Evolutionary conservation across 2,888 invertebrate species (phyloP).

Genomic region (Nymphalis polychloros): DNA sequence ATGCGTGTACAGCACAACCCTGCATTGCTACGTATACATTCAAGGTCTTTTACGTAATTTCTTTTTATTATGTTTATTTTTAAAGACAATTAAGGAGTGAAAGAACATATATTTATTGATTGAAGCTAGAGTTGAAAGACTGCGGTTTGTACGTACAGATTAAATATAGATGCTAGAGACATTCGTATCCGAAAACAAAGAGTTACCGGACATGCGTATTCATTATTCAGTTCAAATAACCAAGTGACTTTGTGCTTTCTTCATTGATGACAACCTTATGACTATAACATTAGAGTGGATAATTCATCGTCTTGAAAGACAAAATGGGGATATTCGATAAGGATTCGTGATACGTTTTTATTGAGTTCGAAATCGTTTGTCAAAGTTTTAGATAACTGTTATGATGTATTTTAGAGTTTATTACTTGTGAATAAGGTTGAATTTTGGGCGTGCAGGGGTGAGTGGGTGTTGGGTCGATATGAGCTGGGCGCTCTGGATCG

Average conservation of each 20-base stretch:
- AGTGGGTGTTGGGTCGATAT: slow-evolving; percentile 73
- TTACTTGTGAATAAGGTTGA: slow-evolving; percentile 61
- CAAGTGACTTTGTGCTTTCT: slow-evolving; percentile 55
- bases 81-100: background rate
- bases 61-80: background rate
- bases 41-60: slow-evolving; percentile 12
- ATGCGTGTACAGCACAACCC: slow-evolving; percentile 44
- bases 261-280: slow-evolving; percentile 57
- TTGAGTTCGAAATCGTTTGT: slow-evolving; percentile 69
- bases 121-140: background rate
- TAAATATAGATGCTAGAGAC: background rate
- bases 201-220: slow-evolving; percentile 73
- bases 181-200: slow-evolving; percentile 44
- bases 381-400: slow-evolving; percentile 40
- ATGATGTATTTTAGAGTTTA: slow-evolving; percentile 51
- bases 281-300: slow-evolving; percentile 65
- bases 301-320: slow-evolving; percentile 64
- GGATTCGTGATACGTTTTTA: slow-evolving; percentile 61
- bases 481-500: slow-evolving; percentile 63
- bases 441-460: slow-evolving; percentile 55
- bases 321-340: slow-evolving; percentile 55
- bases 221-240: slow-evolving; percentile 56
- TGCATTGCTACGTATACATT: slow-evolving; percentile 27
- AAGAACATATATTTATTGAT: background rate
- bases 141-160: background rate